Evolutionary conservation across 2,888 invertebrate genomes (phyloP), one percentile per base, ranked within the genome.

Genomic region (Rhagonycha lutea): DNA sequence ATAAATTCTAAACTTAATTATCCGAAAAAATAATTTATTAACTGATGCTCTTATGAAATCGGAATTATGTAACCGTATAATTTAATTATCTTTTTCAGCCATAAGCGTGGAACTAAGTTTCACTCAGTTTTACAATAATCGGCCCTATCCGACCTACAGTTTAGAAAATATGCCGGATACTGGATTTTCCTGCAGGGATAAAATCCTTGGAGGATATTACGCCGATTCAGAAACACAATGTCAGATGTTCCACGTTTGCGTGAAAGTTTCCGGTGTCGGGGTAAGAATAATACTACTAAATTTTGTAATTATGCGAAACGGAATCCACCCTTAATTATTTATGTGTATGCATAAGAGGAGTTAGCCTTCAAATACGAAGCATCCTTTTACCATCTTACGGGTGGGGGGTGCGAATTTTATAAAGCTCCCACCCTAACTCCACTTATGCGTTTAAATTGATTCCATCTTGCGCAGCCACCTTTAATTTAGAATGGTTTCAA

Each of bases 201-300:
- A 96, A 86, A 95, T 96, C 84, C 91, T 96, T 72, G 96, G 96
- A 79, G 96, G 95, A 62, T 96, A 96, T 88, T 96, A 96, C 86
- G 96, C 96, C 60, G 96, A 96, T 88, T 91, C 93, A 3, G 95
- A 96, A 86, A 94, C 95, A 29, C 94, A 94, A 85, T 96, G 96
- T 88, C 96, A 96, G 86, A 95, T 96, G 89, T 96, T 96, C 88
- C 96, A 96, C 86, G 94, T 96, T 77, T 96, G 96, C 86, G 95
- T 96, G 79, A 93, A 94, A 84, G 94, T 95, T 61, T 93, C 95
- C 60, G 96, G 95, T 81, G 91, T 93, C 68, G 93, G 93, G 83
- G 90, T 91, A 88, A 89, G 90, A 88, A 26, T 14, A 9, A 4
- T 10, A 63, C 14, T 61, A 68, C 14, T 61, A 68, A 29, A n/a